These are phyloP conservation scores for Lochmaea crataegi DNA, from an alignment of 2,888 invertebrate species.

Conservation along the genomic window DNA sequence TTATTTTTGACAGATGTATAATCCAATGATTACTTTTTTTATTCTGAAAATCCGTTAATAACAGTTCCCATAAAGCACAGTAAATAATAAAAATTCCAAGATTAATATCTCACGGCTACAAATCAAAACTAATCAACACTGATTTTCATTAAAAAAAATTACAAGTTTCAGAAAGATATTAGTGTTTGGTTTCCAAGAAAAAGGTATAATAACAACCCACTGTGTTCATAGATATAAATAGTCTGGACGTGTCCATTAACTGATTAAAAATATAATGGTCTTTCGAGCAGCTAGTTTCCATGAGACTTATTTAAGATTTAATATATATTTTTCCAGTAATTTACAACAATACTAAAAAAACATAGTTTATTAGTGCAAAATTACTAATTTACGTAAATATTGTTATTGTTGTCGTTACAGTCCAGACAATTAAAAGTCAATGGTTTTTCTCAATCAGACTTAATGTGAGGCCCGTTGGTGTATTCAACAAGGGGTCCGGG, in stretches of 20 bases:
- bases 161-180: conserved; percentile 1
- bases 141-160: conserved; percentile 13
- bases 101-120: conserved; percentile 10
- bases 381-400: too few species aligned
- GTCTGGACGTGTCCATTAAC: background rate
- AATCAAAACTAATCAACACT: conserved; percentile 32
- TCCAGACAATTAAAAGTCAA: background rate
- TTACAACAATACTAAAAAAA: too few species aligned
- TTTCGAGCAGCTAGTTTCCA: background rate
- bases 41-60: too few species aligned
- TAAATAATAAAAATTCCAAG: conserved; percentile 21
- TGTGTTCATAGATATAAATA: background rate
- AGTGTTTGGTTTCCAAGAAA: conserved; percentile 22
- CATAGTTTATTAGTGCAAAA: too few species aligned
- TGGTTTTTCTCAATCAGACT: conserved; percentile 2
- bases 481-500: conserved; percentile 55
- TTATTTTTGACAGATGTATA: too few species aligned
- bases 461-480: conserved; percentile 19
- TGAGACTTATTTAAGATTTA: background rate
- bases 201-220: conserved; percentile 22
- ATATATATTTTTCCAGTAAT: background rate
- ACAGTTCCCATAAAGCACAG: background rate
- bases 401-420: background rate
- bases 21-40: too few species aligned
- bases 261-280: background rate